Evolutionary conservation across 2,113 vertebrate species (phyloP).

Genomic region (Verasper variegatus): DNA sequence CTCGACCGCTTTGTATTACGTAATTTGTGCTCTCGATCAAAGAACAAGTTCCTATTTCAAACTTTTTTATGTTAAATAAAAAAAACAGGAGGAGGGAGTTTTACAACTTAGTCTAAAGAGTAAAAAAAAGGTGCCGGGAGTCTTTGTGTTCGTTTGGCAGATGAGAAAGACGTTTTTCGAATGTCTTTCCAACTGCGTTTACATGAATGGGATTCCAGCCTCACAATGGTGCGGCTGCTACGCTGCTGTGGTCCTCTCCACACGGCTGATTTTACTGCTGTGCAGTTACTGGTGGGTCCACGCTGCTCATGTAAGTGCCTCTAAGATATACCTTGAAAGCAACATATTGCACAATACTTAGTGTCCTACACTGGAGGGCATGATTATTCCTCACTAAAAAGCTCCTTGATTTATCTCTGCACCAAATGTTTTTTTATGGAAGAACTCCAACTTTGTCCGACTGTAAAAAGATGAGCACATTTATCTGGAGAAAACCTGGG

Average conservation of each 20-base stretch:
- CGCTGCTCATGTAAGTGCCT: conserved; percentile 17
- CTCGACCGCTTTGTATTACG: conserved; percentile 3
- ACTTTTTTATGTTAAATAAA: not conserved
- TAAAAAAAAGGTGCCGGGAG: conserved; percentile 11
- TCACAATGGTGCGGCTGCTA: conserved; percentile 51
- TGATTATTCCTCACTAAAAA: conserved; percentile 1
- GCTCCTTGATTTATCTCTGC: conserved; percentile 1
- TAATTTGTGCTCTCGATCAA: conserved; percentile 24
- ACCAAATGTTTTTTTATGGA: conserved; percentile 6
- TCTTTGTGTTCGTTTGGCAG: too few species aligned
- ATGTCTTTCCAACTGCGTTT: conserved; percentile 53
- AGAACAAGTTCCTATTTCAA: conserved; percentile 5
- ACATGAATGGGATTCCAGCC: conserved; percentile 54
- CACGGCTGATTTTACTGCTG: conserved; percentile 55
- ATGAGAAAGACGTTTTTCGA: conserved; percentile 38
- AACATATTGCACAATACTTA: conserved; percentile 8
- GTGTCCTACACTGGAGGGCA: not conserved
- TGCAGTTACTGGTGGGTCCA: conserved; percentile 44
- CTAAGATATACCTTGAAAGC: not conserved
- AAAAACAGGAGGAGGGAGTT: not conserved
- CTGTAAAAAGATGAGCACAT: not conserved
- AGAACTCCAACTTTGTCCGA: not conserved
- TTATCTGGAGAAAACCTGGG: not conserved
- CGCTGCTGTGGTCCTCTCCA: conserved; percentile 49
- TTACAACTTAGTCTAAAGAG: conserved; percentile 22